Conservation (phyloP, 2,888 invertebrate species). For the Drosophila phalerata region DNA sequence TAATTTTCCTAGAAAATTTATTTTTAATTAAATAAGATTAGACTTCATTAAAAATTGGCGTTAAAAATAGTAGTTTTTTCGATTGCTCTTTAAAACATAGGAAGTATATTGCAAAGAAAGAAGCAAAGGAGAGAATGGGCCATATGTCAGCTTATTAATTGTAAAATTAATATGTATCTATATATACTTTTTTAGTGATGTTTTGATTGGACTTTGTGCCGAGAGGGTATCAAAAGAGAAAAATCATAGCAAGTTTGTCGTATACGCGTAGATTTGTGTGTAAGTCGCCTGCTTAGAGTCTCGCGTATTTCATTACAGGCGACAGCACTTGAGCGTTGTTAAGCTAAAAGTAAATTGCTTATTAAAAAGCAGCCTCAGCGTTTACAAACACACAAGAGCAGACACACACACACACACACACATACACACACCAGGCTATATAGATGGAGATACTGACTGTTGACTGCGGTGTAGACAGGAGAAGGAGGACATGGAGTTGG, state of each 20-base stretch:
- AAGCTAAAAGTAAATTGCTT: conserved; percentile 78
- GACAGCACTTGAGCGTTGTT: conserved; percentile 66
- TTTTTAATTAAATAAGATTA: no score
- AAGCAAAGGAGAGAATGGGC: no score
- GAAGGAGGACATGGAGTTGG: not conserved
- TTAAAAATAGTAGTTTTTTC: no score
- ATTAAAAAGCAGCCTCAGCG: conserved; percentile 69
- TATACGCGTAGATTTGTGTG: conserved; percentile 28
- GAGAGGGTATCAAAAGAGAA: conserved; percentile 20
- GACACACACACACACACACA: conserved; percentile 26
- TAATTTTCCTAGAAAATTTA: no score
- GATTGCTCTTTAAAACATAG: no score
- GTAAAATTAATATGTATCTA: not conserved
- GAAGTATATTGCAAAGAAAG: no score
- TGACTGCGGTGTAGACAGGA: conserved; percentile 7
- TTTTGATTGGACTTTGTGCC: not conserved
- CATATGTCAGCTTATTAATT: not conserved
- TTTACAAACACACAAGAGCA: conserved; percentile 19
- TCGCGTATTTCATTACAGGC: conserved; percentile 71
- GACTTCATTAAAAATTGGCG: no score
- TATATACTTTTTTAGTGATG: no score
- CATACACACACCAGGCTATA: conserved; percentile 21
- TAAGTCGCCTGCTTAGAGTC: conserved; percentile 55
- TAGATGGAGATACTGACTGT: conserved; percentile 18
- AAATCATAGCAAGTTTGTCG: conserved; percentile 55